A percentile compares a stretch with the other conserved stretches of the same genome.
Conservation (phyloP, 2,113 vertebrate genomes). For the Calypte anna region DNA sequence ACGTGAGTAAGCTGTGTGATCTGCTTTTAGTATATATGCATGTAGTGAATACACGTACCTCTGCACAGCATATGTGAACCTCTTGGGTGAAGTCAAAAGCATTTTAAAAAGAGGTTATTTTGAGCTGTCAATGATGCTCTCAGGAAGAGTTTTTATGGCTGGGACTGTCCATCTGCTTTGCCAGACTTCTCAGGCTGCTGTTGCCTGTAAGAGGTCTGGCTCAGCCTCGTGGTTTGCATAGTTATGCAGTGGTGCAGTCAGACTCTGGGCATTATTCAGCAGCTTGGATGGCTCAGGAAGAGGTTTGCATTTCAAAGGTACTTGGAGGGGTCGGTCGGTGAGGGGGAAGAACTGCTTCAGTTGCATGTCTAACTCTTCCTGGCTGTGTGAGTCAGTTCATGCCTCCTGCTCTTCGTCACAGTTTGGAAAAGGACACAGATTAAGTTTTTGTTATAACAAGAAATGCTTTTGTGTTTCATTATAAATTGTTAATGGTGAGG, state of each 20-base stretch:
- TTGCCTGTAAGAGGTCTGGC: neutral
- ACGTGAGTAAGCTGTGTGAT: neutral
- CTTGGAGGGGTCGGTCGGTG: rapidly evolving
- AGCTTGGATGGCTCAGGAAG: neutral
- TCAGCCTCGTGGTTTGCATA: neutral
- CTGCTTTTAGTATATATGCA: neutral
- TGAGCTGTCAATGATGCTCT: neutral
- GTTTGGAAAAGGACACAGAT: neutral
- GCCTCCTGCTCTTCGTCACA: neutral
- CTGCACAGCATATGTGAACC: neutral
- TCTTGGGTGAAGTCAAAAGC: neutral
- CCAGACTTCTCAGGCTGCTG: neutral
- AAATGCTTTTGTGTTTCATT: neutral
- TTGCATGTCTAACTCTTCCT: neutral
- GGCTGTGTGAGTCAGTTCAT: neutral
- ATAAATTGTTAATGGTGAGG: neutral
- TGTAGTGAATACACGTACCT: neutral
- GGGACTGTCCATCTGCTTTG: neutral
- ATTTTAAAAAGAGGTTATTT: neutral
- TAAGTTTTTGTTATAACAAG: neutral
- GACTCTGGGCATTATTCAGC: neutral
- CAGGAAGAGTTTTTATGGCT: neutral
- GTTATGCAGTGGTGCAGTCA: neutral
- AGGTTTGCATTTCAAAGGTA: neutral
- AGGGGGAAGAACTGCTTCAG: neutral